These are phyloP conservation scores for Melitaea athalia DNA, from an alignment of 2,888 invertebrate species.

Conservation along the genomic window DNA sequence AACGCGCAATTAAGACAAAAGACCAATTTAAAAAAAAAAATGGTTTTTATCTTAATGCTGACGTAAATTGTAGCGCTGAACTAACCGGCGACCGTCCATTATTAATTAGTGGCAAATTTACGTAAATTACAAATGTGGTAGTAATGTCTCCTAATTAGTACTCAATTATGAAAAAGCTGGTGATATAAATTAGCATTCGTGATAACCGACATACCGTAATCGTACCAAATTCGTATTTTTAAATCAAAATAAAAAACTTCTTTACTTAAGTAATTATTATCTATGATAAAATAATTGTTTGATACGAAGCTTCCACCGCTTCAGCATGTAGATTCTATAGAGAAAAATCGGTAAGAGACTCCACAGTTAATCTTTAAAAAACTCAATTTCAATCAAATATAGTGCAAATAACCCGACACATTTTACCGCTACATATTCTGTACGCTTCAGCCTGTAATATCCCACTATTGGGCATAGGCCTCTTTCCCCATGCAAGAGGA, in stretches of 20 bases:
- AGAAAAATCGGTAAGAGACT: too few relatives aligned
- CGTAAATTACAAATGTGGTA: constrained; percentile 7
- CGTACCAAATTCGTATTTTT: neutral
- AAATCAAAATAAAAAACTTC: neutral
- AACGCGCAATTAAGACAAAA: neutral
- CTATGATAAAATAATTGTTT: too few relatives aligned
- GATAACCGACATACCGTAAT: neutral
- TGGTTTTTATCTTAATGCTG: neutral
- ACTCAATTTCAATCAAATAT: too few relatives aligned
- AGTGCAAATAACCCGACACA: too few relatives aligned
- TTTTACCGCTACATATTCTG: too few relatives aligned
- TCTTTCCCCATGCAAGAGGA: too few relatives aligned
- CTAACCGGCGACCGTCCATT: neutral
- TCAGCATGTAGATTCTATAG: too few relatives aligned
- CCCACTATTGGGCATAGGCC: too few relatives aligned
- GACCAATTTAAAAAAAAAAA: neutral
- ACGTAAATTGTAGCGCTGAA: neutral
- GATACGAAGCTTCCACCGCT: too few relatives aligned
- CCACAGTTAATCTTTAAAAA: too few relatives aligned
- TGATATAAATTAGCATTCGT: neutral
- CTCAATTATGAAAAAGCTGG: constrained; percentile 5
- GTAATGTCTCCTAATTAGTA: constrained; percentile 7
- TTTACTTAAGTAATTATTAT: too few relatives aligned
- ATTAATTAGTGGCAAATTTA: constrained; percentile 6
- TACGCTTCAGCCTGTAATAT: too few relatives aligned